Base-by-base conservation (phyloP, 2,888 invertebrate species). In the Philereme transversata region DNA sequence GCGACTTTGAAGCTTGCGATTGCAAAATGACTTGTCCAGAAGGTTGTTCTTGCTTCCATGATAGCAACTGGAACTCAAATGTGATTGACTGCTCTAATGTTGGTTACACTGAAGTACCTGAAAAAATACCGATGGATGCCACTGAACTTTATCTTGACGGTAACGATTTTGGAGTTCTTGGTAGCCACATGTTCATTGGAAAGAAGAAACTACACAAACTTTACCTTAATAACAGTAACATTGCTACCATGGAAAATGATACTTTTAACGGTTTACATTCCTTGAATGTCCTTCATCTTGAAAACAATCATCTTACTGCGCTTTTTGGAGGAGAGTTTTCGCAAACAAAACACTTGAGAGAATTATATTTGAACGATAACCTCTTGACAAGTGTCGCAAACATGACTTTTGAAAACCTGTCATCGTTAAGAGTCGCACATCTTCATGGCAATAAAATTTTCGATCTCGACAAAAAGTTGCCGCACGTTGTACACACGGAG, bases 1-100 rank as follows among this genome's bases (percentile, higher is more conserved):
- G 97, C 82, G 97, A 97, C 76, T 97, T 96, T 86, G 97, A 96
- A 82, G 96, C 96, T 46, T 97, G 97, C 81, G 97, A 97, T 85
- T 97, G 97, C 86, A 96, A 97, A 90, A 97, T 97, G 96, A 96
- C 96, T 45, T 97, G 97, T 76, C 97, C 97, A 9, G 94, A 94
- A 76, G 95, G 96, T 76, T 97, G 97, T 85, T 95, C 95, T 52
- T 97, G 97, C 82, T 97, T 95, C 83, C 96, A 97, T 83, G 97
- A 97, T 81, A 95, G 96, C 83, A 95, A 95, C 71, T 97, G 97
- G 96, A 94, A 95, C 65, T 95, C 96, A 65, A 97, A 97, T 87
- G 96, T 97, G 35, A 96, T 97, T 52, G 96, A 96, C 82, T 97
- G 97, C 79, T 95, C 96, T 62, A 95, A 95, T 79, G 95, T 94